Base-by-base conservation (phyloP, 2,797 vertebrate genomes). In the Sorex maritimensis region DNA sequence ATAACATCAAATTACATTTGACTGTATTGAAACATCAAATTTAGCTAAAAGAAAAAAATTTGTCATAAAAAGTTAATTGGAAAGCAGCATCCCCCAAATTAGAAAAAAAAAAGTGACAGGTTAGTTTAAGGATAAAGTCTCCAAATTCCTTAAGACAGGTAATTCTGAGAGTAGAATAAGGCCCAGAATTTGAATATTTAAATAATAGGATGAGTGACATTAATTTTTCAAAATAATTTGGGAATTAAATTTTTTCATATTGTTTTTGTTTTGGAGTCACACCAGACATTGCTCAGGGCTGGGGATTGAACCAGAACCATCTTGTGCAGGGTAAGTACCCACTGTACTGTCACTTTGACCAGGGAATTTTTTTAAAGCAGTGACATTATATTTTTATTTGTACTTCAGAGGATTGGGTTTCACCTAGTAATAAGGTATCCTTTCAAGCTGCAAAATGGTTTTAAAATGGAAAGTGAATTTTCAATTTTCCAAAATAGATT, bases 1-100 rank as follows among this genome's bases (percentile, higher is more conserved):
- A 75, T 89, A 73, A 81, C 26, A 93, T 96, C 69, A 93, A 83
- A 44, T 86, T 79, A 94, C 15, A 81, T 93, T 94, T 86, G 34
- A n/a, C 23, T 92, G 24, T 55, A 94, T 79, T 26, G 61, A 72
- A 93, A 84, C 93, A 69, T 84, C 52, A 91, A 41, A 73, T 86
- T 78, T 79, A 72, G 28, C 24, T 92, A 75, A 30, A 74, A 92
- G 74, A 7, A 28, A 74, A 92, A 81, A 7, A 44, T 80, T 69
- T 85, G 28, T 15, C 72, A 77, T 15, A 28, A 84, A 93, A 23
- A 24, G 30, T 44, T 77, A n/a, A 68, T 80, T 78, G 44, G 19
- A 65, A 5, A 85, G 63, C 7, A 12, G 26, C 41, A 73, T 55
- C 7, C 28, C 23, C 26, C n/a, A 89, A 74, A 6, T 90, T 28